Evolutionary conservation across 2,888 invertebrate species (phyloP).

Genomic region (Chydorus sphaericus): DNA sequence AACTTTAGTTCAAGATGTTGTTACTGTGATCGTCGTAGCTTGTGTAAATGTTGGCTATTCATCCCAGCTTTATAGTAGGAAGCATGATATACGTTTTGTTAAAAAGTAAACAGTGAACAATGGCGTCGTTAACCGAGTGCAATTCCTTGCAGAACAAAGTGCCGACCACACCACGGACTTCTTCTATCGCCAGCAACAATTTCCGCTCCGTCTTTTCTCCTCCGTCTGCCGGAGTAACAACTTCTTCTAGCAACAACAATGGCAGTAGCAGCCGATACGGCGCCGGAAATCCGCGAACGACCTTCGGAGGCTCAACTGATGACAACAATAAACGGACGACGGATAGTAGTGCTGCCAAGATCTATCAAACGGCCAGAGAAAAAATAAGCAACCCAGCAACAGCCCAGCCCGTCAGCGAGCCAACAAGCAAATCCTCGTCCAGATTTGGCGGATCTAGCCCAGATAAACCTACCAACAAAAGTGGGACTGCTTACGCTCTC

Average conservation of each 20-base stretch:
- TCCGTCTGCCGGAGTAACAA: too few relatives aligned
- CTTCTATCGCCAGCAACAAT: background rate
- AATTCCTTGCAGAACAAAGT: slow-evolving; percentile 4
- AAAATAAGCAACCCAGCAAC: background rate
- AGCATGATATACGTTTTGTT: too few relatives aligned
- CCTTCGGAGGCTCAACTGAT: background rate
- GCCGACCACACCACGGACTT: background rate
- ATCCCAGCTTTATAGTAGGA: too few relatives aligned
- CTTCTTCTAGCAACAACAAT: too few relatives aligned
- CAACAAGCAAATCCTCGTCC: background rate
- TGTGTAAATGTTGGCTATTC: too few relatives aligned
- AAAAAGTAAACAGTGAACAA: too few relatives aligned
- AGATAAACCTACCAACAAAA: too few relatives aligned
- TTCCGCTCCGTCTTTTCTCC: too few relatives aligned
- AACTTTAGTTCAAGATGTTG: too few relatives aligned
- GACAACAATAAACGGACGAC: background rate
- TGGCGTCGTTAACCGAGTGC: too few relatives aligned
- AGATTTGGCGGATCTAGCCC: background rate
- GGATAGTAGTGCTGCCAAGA: background rate
- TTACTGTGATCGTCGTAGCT: too few relatives aligned
- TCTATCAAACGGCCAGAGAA: background rate
- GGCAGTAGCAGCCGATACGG: background rate
- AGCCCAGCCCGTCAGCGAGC: background rate
- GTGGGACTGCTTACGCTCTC: background rate
- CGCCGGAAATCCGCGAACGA: background rate